A percentile compares a stretch with the other conserved stretches of the same genome.
Conservation (phyloP, 2,888 invertebrate genomes). For the Neoitamus cyanurus region DNA sequence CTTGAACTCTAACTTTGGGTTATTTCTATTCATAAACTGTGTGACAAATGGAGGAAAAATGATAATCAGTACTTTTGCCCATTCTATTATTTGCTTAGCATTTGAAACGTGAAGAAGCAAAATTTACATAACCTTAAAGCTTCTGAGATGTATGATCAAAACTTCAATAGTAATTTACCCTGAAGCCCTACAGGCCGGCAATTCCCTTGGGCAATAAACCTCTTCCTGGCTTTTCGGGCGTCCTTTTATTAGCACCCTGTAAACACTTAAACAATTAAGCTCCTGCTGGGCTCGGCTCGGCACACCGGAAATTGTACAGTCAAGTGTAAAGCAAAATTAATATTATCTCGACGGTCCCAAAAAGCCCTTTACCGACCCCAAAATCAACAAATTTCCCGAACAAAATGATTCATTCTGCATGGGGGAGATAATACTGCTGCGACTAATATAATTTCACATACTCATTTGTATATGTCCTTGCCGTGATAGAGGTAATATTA, state of each 20-base stretch:
- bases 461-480: slow-evolving; percentile 5
- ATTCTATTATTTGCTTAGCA: no score
- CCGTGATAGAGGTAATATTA: slow-evolving; percentile 36
- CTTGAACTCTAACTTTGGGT: no score
- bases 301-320: slow-evolving; percentile 43
- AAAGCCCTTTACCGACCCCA: slow-evolving; percentile 34
- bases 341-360: slow-evolving; percentile 27
- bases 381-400: slow-evolving; percentile 35
- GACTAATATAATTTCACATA: slow-evolving; percentile 35
- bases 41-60: no score
- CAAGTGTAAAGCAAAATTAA: slow-evolving; percentile 41
- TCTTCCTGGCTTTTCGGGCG: background rate
- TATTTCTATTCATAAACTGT: no score
- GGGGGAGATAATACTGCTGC: slow-evolving; percentile 36
- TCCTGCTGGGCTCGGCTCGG: slow-evolving; percentile 2
- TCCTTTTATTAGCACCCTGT: slow-evolving; percentile 14
- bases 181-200: background rate
- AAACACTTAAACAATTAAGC: slow-evolving; percentile 42
- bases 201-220: background rate
- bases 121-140: background rate
- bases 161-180: background rate
- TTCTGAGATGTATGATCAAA: background rate
- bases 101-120: no score
- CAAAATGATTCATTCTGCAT: slow-evolving; percentile 38
- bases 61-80: no score